These are phyloP conservation scores for Scomber japonicus DNA, from an alignment of 2,113 vertebrate genomes.

Conservation along the genomic window DNA sequence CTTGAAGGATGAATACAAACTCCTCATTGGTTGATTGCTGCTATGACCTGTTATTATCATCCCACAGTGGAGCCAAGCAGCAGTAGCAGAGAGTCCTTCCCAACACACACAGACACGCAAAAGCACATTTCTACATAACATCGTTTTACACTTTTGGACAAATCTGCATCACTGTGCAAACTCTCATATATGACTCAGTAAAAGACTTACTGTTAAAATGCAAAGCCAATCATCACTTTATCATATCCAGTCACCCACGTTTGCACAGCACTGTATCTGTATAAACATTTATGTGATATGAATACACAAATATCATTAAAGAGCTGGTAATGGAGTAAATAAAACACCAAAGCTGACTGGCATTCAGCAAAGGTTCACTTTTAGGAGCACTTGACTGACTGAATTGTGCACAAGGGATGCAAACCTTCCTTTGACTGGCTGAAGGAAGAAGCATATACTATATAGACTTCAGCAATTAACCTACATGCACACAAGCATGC, in stretches of 20 bases:
- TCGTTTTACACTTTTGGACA: slow-evolving; percentile 14
- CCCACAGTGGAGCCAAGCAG: slow-evolving; percentile 26
- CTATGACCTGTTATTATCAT: slow-evolving; percentile 46
- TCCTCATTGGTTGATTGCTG: slow-evolving; percentile 48
- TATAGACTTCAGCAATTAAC: slow-evolving; percentile 39
- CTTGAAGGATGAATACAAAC: slow-evolving; percentile 31
- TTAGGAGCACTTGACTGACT: slow-evolving; percentile 51
- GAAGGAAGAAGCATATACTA: slow-evolving; percentile 25
- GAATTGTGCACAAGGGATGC: slow-evolving; percentile 28
- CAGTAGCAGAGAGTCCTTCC: slow-evolving; percentile 15
- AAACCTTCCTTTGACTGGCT: slow-evolving; percentile 47
- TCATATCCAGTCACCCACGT: too few relatives aligned
- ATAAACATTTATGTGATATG: background rate
- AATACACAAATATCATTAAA: background rate
- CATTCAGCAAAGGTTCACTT: slow-evolving; percentile 37
- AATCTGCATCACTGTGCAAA: slow-evolving; percentile 18
- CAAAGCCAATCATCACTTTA: background rate
- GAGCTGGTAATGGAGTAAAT: slow-evolving; percentile 18
- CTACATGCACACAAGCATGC: slow-evolving; percentile 35
- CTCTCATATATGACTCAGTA: background rate
- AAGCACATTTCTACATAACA: slow-evolving; percentile 1
- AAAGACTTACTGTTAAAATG: background rate
- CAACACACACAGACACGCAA: background rate
- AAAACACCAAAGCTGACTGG: slow-evolving; percentile 7
- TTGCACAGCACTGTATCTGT: background rate